Conservation (phyloP, 2,113 vertebrate species). For the Labeo catla region DNA sequence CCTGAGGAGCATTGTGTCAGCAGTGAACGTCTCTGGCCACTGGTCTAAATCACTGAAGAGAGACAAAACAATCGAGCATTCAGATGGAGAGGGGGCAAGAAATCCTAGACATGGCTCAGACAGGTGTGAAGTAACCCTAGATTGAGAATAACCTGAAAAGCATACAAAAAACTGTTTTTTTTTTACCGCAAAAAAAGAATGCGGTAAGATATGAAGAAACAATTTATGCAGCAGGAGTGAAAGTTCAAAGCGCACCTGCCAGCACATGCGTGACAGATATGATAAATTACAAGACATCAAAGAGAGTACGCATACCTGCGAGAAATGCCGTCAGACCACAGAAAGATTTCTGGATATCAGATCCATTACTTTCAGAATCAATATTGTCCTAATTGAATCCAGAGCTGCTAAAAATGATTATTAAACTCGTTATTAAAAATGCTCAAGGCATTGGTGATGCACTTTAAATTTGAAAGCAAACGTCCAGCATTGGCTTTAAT, state of each 20-base stretch:
- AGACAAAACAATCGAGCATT: background rate
- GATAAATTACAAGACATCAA: background rate
- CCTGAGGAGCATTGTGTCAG: slow-evolving; percentile 4
- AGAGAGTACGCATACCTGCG: background rate
- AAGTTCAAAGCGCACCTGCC: slow-evolving; percentile 8
- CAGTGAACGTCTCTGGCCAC: background rate
- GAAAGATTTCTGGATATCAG: background rate
- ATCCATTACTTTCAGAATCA: background rate
- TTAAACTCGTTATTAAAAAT: background rate
- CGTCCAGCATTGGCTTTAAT: slow-evolving; percentile 40
- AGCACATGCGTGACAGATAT: background rate
- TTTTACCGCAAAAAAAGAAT: background rate
- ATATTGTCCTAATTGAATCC: background rate
- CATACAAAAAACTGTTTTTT: background rate
- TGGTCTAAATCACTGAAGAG: slow-evolving; percentile 20
- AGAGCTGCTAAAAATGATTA: background rate
- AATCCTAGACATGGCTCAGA: background rate
- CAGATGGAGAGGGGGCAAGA: background rate
- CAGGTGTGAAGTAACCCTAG: slow-evolving; percentile 34
- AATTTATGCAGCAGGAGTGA: background rate
- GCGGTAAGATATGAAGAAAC: background rate
- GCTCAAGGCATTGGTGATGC: background rate
- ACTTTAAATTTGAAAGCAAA: slow-evolving; percentile 27
- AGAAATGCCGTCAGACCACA: background rate
- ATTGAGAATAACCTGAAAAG: slow-evolving; percentile 19